Conservation (phyloP, 1,140 invertebrate species). For the Belonocnema kinseyi region DNA sequence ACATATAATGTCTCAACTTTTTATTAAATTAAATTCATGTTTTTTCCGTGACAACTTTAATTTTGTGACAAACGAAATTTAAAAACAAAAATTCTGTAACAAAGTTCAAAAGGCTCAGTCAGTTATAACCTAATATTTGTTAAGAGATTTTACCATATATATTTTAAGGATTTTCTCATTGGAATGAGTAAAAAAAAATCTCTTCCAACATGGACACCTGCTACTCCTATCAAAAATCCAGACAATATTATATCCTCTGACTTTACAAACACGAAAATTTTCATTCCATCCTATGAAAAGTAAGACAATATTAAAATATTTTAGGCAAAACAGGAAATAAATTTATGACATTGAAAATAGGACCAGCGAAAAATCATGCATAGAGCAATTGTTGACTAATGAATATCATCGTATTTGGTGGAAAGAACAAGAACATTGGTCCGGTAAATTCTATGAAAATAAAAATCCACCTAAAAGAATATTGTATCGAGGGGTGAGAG, state of each 20-base stretch:
- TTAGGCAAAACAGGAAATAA: neutral
- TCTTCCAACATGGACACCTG: conserved; percentile 46
- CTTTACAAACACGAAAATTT: conserved; percentile 46
- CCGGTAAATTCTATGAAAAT: conserved; percentile 19
- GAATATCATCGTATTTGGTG: conserved; percentile 51
- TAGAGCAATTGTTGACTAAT: conserved; percentile 46
- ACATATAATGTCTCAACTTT: too few relatives aligned
- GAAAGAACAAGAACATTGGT: conserved; percentile 44
- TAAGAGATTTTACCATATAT: too few relatives aligned
- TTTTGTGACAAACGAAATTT: too few relatives aligned
- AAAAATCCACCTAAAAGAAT: conserved; percentile 26
- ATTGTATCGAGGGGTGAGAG: conserved; percentile 1
- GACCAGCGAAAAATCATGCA: conserved; percentile 33
- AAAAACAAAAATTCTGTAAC: too few relatives aligned
- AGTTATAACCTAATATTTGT: too few relatives aligned
- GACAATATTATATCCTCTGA: conserved; percentile 54
- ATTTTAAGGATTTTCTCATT: too few relatives aligned
- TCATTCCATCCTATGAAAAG: conserved; percentile 55
- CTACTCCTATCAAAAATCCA: conserved; percentile 40
- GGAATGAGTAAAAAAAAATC: conserved; percentile 23
- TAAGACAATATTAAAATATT: conserved; percentile 33
- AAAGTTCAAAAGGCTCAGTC: too few relatives aligned
- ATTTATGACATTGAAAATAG: neutral
- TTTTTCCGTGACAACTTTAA: too few relatives aligned
- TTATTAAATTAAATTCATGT: too few relatives aligned